A percentile compares a stretch with the other conserved stretches of the same genome.
Conservation (phyloP, 2,113 vertebrate species). For the Alligator sinensis region DNA sequence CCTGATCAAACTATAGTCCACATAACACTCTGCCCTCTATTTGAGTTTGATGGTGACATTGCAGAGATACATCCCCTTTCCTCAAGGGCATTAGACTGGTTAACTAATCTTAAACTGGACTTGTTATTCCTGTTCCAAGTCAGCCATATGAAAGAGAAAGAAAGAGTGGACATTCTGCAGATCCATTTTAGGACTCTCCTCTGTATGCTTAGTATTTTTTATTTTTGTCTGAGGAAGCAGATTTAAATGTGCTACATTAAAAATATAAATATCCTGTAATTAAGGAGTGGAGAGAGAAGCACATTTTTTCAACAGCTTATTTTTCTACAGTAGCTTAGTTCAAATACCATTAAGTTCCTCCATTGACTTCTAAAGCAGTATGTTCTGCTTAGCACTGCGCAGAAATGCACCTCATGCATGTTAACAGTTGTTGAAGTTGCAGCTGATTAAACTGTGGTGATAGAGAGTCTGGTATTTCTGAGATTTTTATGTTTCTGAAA, state of each 20-base stretch:
- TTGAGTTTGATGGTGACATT: no score
- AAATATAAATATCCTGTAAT: background rate
- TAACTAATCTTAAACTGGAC: no score
- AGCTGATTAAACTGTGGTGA: background rate
- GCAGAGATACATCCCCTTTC: no score
- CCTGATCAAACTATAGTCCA: no score
- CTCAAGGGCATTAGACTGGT: no score
- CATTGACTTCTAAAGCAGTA: background rate
- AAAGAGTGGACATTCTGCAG: background rate
- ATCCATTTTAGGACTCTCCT: background rate
- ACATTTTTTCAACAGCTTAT: background rate
- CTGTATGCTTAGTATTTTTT: background rate
- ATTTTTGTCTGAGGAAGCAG: background rate
- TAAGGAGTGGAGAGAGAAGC: background rate
- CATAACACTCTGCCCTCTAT: no score
- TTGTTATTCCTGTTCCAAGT: no score
- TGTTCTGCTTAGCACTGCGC: background rate
- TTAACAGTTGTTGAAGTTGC: background rate
- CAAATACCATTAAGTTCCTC: background rate
- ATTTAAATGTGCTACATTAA: background rate
- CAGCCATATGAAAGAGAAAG: no score
- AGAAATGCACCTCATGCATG: background rate
- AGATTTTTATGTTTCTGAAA: background rate
- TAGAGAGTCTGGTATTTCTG: background rate
- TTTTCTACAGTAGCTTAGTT: background rate